phyloP scores from a whole-genome alignment of 2,113 vertebrate species.

The Felis chaus region DNA sequence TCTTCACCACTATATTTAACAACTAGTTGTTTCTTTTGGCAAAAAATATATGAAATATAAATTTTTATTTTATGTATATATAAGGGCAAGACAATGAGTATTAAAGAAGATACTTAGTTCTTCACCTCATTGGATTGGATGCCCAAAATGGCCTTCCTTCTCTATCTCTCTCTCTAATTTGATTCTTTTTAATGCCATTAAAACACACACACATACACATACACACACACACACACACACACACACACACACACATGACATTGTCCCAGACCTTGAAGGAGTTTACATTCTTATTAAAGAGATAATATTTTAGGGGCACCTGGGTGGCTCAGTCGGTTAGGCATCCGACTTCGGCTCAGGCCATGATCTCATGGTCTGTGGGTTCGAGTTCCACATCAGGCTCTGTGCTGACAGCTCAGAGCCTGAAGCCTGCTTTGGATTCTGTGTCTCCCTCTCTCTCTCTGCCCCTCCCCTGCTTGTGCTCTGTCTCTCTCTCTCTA shows the following conservation, averaged over 20 bases:
- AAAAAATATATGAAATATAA: neutral
- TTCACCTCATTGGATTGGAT: neutral
- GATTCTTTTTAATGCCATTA: neutral
- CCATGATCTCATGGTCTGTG: no score
- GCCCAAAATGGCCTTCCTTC: neutral
- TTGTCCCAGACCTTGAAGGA: slow-evolving; percentile 2
- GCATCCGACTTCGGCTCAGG: no score
- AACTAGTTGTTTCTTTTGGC: neutral
- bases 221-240: neutral
- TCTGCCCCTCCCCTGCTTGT: no score
- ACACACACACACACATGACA: neutral
- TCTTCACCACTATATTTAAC: neutral
- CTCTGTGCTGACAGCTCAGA: no score
- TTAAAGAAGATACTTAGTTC: neutral
- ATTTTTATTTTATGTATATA: neutral
- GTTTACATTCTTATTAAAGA: neutral
- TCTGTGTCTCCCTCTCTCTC: no score
- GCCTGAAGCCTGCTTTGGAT: no score
- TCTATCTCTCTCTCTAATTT: neutral
- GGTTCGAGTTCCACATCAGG: no score
- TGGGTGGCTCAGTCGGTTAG: no score
- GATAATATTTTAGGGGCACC: neutral
- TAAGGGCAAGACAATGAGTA: neutral
- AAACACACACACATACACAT: neutral
- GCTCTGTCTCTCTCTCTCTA: no score